phyloP scores from a whole-genome alignment of 2,113 vertebrate genomes.

The Siniperca knerii region DNA sequence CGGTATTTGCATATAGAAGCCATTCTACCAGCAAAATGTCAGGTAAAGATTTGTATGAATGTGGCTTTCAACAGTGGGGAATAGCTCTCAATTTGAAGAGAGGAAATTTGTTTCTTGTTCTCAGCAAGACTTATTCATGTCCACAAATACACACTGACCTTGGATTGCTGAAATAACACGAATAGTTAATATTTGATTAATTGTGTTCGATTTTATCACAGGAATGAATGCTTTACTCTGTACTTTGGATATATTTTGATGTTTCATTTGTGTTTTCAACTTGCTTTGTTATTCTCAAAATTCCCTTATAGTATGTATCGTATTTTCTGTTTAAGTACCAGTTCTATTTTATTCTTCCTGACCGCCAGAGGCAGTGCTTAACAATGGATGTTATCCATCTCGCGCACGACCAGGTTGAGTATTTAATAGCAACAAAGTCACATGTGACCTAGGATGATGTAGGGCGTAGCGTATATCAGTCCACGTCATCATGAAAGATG shows the following conservation, averaged over 20 bases:
- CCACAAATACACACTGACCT: background rate
- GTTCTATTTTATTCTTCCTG: no score
- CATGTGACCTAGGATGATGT: no score
- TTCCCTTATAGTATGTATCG: background rate
- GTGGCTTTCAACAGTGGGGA: background rate
- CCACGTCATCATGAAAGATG: no score
- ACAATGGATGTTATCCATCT: no score
- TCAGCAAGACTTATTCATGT: background rate
- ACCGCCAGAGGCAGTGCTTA: no score
- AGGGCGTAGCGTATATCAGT: no score
- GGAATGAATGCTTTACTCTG: background rate
- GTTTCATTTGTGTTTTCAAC: background rate
- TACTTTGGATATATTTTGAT: background rate
- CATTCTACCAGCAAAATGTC: slow-evolving; percentile 66
- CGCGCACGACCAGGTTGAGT: no score
- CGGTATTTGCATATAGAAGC: slow-evolving; percentile 23
- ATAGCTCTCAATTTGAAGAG: background rate
- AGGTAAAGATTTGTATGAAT: slow-evolving; percentile 55
- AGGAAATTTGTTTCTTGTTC: background rate
- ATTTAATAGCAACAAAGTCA: no score
- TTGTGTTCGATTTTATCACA: background rate
- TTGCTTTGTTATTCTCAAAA: background rate
- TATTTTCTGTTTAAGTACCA: background rate
- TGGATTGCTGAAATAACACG: no score
- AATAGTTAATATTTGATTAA: background rate